These are phyloP conservation scores for Brienomyrus brachyistius DNA, from an alignment of 2,113 vertebrate genomes.

Conservation along the genomic window DNA sequence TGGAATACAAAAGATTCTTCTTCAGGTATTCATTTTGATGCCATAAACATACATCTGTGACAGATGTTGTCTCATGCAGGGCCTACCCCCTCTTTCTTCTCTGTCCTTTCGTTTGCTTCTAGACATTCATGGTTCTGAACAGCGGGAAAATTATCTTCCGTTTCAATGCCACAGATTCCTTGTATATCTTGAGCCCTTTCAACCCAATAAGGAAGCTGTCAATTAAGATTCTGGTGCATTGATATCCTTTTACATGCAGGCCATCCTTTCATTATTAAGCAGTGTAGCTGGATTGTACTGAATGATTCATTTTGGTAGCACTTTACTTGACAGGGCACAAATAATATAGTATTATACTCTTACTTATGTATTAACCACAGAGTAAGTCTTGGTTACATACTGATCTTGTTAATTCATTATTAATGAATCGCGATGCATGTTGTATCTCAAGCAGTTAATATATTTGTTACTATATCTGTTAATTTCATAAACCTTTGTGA, in stretches of 20 bases:
- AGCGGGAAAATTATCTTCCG: conserved; percentile 91
- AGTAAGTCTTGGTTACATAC: not conserved
- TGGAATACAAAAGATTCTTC: not conserved
- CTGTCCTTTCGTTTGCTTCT: conserved; percentile 60
- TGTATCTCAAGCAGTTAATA: not conserved
- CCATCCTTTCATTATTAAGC: not conserved
- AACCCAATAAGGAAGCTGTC: conserved; percentile 89
- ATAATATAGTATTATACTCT: not conserved
- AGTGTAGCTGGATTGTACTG: not conserved
- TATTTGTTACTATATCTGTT: not conserved
- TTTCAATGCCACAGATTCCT: conserved; percentile 95
- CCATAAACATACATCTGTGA: not conserved
- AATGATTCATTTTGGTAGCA: not conserved
- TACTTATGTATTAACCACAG: not conserved
- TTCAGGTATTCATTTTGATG: not conserved
- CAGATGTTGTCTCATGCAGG: not conserved
- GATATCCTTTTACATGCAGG: conserved; percentile 84
- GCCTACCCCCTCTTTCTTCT: not conserved
- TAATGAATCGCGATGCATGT: not conserved
- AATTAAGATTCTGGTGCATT: conserved; percentile 96
- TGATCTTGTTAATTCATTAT: not conserved
- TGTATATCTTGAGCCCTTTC: conserved; percentile 95
- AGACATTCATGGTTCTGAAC: conserved; percentile 99
- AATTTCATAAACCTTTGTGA: too few relatives aligned
- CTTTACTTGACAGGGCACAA: not conserved